Conservation (phyloP, 2,888 invertebrate species). For the Halocaridina rubra region DNA sequence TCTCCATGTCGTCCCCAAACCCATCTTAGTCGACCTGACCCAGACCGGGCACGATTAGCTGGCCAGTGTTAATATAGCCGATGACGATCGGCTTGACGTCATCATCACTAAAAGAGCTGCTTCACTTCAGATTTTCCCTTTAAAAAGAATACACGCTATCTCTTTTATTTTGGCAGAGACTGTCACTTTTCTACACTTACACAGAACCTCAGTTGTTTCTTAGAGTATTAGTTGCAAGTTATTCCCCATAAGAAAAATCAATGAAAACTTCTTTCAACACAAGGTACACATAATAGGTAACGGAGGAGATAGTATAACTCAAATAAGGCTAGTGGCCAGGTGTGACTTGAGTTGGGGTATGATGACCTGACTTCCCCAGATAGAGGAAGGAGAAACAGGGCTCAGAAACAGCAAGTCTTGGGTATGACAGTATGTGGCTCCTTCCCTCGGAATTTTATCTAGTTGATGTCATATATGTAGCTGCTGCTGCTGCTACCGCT, state of each 20-base stretch:
- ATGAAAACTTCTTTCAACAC: too few relatives aligned
- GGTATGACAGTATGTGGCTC: background rate
- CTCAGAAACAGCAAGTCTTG: background rate
- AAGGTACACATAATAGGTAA: too few relatives aligned
- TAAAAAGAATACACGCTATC: background rate
- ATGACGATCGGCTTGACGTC: background rate
- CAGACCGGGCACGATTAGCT: slow-evolving; percentile 46
- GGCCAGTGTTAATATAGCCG: slow-evolving; percentile 25
- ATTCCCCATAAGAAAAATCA: too few relatives aligned
- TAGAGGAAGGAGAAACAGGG: background rate
- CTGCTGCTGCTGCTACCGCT: slow-evolving; percentile 22
- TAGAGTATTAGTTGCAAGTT: too few relatives aligned
- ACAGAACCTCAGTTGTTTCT: too few relatives aligned
- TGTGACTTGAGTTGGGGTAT: background rate
- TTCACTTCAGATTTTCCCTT: background rate
- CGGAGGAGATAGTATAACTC: too few relatives aligned
- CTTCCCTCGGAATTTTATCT: slow-evolving; percentile 3
- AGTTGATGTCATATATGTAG: slow-evolving; percentile 35
- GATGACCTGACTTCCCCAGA: background rate
- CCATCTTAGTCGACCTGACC: slow-evolving; percentile 53
- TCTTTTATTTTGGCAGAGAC: too few relatives aligned
- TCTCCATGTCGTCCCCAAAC: slow-evolving; percentile 39
- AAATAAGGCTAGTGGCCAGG: background rate
- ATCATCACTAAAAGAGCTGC: background rate
- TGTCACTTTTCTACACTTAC: too few relatives aligned